Evolutionary conservation across 1,140 invertebrate genomes (phyloP).

Genomic region (Drosophila melanica): DNA sequence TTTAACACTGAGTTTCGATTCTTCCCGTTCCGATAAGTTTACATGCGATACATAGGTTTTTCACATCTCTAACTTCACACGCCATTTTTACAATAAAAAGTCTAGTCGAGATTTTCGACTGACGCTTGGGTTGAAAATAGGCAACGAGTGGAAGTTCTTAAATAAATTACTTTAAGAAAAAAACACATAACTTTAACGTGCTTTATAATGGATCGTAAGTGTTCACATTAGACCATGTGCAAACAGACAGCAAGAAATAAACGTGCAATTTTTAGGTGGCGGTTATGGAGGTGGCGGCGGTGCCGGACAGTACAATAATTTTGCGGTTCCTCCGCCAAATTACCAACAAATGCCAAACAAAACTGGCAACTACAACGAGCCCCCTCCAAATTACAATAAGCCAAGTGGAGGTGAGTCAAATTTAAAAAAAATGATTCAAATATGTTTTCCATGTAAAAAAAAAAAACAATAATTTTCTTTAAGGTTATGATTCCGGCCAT

Average conservation of each 20-base stretch:
- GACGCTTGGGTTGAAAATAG: constrained; percentile 41
- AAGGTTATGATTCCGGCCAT: constrained; percentile 83
- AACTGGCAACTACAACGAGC: constrained; percentile 76
- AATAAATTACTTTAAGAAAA: constrained; percentile 6
- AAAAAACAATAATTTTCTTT: constrained; percentile 46
- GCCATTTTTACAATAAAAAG: constrained; percentile 67
- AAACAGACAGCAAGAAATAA: neutral
- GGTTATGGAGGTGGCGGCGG: constrained; percentile 74
- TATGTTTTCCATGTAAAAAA: constrained; percentile 2
- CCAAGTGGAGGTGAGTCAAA: constrained; percentile 65
- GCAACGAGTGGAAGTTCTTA: constrained; percentile 14
- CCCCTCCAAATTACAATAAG: constrained; percentile 79
- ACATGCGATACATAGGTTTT: constrained; percentile 17
- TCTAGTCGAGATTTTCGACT: constrained; percentile 34
- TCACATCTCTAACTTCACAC: constrained; percentile 47
- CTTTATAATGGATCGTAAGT: constrained; percentile 72
- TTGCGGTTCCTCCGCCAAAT: constrained; percentile 80
- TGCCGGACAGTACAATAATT: constrained; percentile 79
- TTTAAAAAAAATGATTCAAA: neutral
- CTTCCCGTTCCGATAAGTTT: constrained; percentile 9
- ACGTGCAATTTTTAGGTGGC: constrained; percentile 48
- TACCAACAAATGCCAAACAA: constrained; percentile 79
- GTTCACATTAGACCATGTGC: neutral
- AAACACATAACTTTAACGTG: constrained; percentile 13
- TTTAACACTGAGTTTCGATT: neutral